Base-by-base conservation (phyloP, 2,113 vertebrate genomes). In the Glaucomys volans region DNA sequence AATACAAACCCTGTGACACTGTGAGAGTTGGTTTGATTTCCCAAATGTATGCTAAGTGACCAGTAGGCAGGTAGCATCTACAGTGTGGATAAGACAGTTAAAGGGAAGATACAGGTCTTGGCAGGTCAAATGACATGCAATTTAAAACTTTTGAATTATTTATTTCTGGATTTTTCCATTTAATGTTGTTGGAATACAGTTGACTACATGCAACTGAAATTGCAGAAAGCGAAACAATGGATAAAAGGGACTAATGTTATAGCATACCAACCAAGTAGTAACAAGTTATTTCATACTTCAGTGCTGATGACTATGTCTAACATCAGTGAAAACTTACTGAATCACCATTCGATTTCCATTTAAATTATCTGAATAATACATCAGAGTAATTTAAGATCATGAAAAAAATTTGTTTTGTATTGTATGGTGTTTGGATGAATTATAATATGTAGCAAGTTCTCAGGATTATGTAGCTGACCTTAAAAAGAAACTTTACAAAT, bases 351-450 rank as follows among this genome's bases (percentile, higher is more conserved):
- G 5, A 52, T 88, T 96, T 62, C 62, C 3, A 67, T 4, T 66
- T 94, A 84, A 75, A 40, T 84, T 82, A 66, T 22, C 3, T 95
- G 44, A 76, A 82, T 67, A 87, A 66, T 24, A 93, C 44, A 37
- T 74, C 4, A 82, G 12, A 44, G 14, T 24, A 40, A 10, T 81
- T 94, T 40, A 87, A 93, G 54, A 30, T 85, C 8, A 91, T 71
- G 26, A 81, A 4, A 52, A 93, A 52, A 92, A 87, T 54, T 5
- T 77, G 4, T n/a, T 5, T 20, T 20, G 8, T 64, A 44, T 67
- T 86, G 1, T 54, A 54, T 59, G 9, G 71, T 35, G 1, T 18
- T 30, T 77, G 6, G 24, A 67, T 81, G 77, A 72, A 76, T 71
- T 57, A 5, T 1, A 90, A 47, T 44, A 69, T 42, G 4, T 64